Evolutionary conservation across 2,888 invertebrate species (phyloP).

Genomic region (Brenthis daphne): DNA sequence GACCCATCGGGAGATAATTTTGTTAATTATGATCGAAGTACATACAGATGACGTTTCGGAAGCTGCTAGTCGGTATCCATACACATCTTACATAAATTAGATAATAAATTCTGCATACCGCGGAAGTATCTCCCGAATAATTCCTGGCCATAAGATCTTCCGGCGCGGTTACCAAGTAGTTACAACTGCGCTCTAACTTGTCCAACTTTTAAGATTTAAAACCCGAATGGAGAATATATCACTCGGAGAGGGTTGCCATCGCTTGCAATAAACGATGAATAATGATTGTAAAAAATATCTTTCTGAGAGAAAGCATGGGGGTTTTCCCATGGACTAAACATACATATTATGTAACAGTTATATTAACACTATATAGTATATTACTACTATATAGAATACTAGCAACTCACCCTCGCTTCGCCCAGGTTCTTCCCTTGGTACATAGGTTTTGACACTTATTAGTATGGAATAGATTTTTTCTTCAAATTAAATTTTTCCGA

Average conservation of each 20-base stretch:
- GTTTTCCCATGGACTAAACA: too few species aligned
- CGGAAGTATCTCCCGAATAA: slow-evolving; percentile 19
- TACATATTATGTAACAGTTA: too few species aligned
- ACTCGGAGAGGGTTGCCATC: slow-evolving; percentile 18
- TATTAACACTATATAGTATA: too few species aligned
- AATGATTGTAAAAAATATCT: slow-evolving; percentile 1
- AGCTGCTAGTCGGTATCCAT: neutral
- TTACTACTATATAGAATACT: too few species aligned
- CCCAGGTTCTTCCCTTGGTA: too few species aligned
- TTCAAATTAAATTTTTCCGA: too few species aligned
- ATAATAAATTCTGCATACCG: slow-evolving; percentile 14
- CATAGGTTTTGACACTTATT: too few species aligned
- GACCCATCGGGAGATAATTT: too few species aligned
- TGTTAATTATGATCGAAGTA: neutral
- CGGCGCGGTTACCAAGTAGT: slow-evolving; percentile 44
- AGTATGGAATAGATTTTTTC: too few species aligned
- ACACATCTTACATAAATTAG: neutral
- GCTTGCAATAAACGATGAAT: slow-evolving; percentile 3
- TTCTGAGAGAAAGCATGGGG: too few species aligned
- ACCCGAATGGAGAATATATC: slow-evolving; percentile 40
- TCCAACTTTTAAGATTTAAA: slow-evolving; percentile 52
- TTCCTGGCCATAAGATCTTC: slow-evolving; percentile 31
- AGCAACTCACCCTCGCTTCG: too few species aligned
- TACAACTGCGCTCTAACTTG: slow-evolving; percentile 49
- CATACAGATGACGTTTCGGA: neutral